Conservation (phyloP, 2,113 vertebrate genomes). For the Microcebus murinus region DNA sequence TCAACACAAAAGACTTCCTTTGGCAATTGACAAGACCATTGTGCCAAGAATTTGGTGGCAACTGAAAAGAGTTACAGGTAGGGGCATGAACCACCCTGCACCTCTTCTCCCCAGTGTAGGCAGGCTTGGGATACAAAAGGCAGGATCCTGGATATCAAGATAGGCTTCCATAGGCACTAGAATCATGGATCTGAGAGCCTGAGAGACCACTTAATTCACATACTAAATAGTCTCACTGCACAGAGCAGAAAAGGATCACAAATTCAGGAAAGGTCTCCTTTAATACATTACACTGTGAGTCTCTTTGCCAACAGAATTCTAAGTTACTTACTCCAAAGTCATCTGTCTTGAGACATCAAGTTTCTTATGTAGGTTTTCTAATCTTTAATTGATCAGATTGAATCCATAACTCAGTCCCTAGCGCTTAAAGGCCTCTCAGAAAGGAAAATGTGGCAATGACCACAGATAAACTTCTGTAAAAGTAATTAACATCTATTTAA, state of each 20-base stretch:
- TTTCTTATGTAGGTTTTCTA: constrained; percentile 37
- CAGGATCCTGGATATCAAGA: not conserved
- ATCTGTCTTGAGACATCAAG: constrained; percentile 36
- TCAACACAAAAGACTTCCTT: not conserved
- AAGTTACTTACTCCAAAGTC: constrained; percentile 19
- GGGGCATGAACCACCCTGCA: not conserved
- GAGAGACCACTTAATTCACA: not conserved
- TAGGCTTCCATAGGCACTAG: not conserved
- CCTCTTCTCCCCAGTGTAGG: not conserved
- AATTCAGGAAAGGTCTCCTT: not conserved
- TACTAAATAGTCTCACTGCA: not conserved
- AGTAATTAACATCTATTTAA: constrained; percentile 76
- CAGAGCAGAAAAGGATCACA: not conserved
- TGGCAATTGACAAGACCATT: not conserved
- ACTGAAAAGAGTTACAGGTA: not conserved
- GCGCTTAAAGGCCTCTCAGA: constrained; percentile 27
- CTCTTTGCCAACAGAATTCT: not conserved
- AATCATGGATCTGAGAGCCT: not conserved
- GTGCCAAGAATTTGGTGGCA: not conserved
- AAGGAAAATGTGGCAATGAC: constrained; percentile 66
- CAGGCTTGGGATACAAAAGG: not conserved
- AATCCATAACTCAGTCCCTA: constrained; percentile 42
- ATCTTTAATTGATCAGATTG: constrained; percentile 75
- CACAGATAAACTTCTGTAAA: constrained; percentile 69
- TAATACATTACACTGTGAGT: not conserved